Base-by-base conservation (phyloP, 2,113 vertebrate species). In the Phocoena sinus region DNA sequence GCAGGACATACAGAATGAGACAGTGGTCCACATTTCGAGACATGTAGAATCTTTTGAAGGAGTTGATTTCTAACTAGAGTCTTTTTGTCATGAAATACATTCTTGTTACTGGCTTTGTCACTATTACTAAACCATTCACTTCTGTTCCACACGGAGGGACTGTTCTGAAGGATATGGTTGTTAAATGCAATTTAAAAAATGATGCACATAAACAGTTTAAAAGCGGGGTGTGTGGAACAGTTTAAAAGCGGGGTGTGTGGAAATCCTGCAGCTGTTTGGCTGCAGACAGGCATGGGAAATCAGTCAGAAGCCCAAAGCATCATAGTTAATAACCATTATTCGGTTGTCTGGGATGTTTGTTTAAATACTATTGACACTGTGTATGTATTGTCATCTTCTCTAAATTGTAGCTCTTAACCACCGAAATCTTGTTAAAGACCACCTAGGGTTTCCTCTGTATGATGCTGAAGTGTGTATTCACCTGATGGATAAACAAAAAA, bases 391-490 rank as follows among this genome's bases (percentile, higher is more conserved):
- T 82, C 93, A 97, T 93, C 96, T 91, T 89, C 68, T 95, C 91
- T 96, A 95, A 98, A 93, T 89, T 94, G 91, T 96, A 97, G 95
- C 95, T 98, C 96, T 97, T 95, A 92, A 88, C 89, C 98, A 82
- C 97, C 92, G 77, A 97, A 92, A 97, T 97, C 97, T 98, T 96
- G 97, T 97, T 97, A 97, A 97, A 97, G 98, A 98, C 97, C 97
- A 98, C 96, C 91, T 97, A 96, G 97, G 86, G 63, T 89, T 97
- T 96, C 95, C 60, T 87, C 97, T 92, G 47, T 86, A 53, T 87
- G 95, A 97, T 56, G 53, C 56, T 95, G 62, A 94, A 63, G 31
- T 84, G 84, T 97, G 97, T 97, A 96, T 98, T 96, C 96, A 98
- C 91, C 97, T 98, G 97, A 95, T 74, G 96, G 95, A n/a, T 91